phyloP scores from a whole-genome alignment of 2,113 vertebrate species.

The Ovis canadensis region DNA sequence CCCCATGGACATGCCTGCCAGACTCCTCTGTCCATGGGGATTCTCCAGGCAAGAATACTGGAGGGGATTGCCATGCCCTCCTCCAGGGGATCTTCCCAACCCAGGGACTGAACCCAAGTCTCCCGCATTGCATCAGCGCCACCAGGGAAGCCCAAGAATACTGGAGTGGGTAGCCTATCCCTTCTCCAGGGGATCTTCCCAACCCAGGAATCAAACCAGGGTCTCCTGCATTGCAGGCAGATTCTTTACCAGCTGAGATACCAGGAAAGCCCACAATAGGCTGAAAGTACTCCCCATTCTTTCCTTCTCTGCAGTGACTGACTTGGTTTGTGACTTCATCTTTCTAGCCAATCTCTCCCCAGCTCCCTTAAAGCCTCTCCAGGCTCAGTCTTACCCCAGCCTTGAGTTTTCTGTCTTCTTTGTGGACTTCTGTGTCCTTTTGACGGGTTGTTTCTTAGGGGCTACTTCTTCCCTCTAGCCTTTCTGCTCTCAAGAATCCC shows the following conservation, averaged over 20 bases:
- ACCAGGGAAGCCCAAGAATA: background rate
- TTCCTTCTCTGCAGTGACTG: background rate
- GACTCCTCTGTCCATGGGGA: background rate
- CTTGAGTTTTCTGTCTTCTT: background rate
- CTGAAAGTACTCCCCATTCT: background rate
- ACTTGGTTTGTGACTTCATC: background rate
- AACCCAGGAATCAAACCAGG: background rate
- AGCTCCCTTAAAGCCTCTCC: background rate
- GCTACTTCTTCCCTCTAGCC: background rate
- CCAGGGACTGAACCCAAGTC: background rate
- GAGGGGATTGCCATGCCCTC: background rate
- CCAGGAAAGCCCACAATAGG: background rate
- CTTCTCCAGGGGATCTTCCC: background rate
- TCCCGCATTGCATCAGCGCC: fast-evolving
- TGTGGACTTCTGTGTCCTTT: background rate
- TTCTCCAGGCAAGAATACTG: background rate
- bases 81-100: background rate
- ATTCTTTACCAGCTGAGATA: background rate
- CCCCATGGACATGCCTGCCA: background rate
- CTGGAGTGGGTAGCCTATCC: background rate
- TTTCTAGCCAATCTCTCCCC: background rate
- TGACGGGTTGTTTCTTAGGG: background rate
- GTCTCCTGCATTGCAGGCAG: background rate
- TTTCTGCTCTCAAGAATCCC: background rate
- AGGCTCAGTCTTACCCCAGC: background rate